Percentiles rank a stretch among this genome's conserved stretches.
Evolutionary conservation across 2,113 vertebrate species (phyloP).

Genomic region (Serilophus lunatus): DNA sequence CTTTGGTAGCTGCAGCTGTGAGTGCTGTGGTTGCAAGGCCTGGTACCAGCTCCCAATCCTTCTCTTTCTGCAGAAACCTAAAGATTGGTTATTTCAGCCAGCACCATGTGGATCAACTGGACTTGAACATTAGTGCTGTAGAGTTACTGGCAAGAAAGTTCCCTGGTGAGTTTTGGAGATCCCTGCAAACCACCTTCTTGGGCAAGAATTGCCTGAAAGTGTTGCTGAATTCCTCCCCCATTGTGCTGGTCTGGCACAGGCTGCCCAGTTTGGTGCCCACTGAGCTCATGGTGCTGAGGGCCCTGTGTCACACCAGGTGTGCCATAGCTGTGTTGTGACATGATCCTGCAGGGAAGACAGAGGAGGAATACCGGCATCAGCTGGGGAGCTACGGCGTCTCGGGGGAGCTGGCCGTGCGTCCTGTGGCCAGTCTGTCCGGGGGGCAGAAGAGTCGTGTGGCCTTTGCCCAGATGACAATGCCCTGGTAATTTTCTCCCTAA

Average conservation of each 20-base stretch:
- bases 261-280: background rate
- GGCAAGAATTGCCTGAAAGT: background rate
- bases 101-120: conserved; percentile 96
- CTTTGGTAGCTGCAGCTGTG: background rate
- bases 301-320: background rate
- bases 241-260: background rate
- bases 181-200: background rate
- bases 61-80: conserved; percentile 80
- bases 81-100: conserved; percentile 98
- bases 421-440: conserved; percentile 92
- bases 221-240: background rate
- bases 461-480: conserved; percentile 99
- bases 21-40: background rate
- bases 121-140: conserved; percentile 91
- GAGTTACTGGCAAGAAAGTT: conserved; percentile 92
- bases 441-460: conserved; percentile 98
- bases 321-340: background rate
- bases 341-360: conserved; percentile 78
- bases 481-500: conserved; percentile 77
- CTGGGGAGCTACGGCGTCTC: conserved; percentile 94
- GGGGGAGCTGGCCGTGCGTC: conserved; percentile 88
- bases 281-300: rapidly evolving
- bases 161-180: conserved; percentile 77
- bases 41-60: background rate
- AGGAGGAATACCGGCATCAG: conserved; percentile 97